Base-by-base conservation (phyloP, 2,797 vertebrate species). In the Danio tinwini region DNA sequence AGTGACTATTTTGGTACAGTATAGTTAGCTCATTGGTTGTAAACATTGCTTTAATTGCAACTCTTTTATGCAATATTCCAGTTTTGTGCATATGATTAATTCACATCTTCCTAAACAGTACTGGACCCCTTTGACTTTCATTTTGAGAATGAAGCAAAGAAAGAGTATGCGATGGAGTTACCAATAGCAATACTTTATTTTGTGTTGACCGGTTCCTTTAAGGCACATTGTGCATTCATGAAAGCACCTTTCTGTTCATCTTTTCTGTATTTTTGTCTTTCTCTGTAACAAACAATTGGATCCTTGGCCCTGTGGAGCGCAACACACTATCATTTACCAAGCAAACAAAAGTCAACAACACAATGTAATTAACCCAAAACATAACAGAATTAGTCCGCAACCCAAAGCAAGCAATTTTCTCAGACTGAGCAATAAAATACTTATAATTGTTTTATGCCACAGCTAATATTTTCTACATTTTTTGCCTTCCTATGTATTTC, bases 351-450 rank as follows among this genome's bases (percentile, higher is more conserved):
- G 49, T 63, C 53, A 17, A 49, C 45, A 62, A 61, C n/a, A 45
- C 62, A 65, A 76, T 76, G 42, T 56, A 47, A 39, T 64, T 76
- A 64, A 42, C 61, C 37, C n/a, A 53, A 45, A 76, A 67, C 52
- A 39, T 39, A 47, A 68, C 42, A 67, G 10, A 68, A 58, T 58
- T 58, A 76, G 63, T 29, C 19, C 10, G 56, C 62, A 65, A 37
- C 40, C 40, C 19, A 45, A 58, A 2, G 7, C 19, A 58, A 68
- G 37, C 17, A 42, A 16, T 44, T 64, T 53, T 19, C 16, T n/a
- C 19, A 9, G 0, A 44, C 9, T n/a, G 4, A 16, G 21, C 40
- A 67, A 56, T 45, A 47, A 17, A 64, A 19, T 40, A 53, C 62
- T 14, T 63, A 16, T 52, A 10, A 17, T 49, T 40, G 1, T 19